Evolutionary conservation across 1,140 invertebrate species (phyloP), one percentile per base, ranked within the genome.

Genomic region (Araneus ventricosus): DNA sequence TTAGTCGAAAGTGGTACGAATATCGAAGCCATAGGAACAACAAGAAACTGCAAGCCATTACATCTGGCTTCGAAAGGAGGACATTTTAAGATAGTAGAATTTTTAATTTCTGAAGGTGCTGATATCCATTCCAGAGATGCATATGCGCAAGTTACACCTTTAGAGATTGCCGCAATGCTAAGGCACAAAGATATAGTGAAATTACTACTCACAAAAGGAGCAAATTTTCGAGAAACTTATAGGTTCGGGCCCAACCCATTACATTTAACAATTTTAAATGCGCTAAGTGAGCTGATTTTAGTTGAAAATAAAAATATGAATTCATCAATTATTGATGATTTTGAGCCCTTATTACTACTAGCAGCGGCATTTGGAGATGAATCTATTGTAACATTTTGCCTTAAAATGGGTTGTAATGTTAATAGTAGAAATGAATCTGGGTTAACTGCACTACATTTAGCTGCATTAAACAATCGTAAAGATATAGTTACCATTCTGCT

Each of bases 151-250:
- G 27, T 75, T 61, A 59, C 85, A 63, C 6, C 85, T 7, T 61
- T 87, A 34, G 1, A 63, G 22, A 45, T 20, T 95, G 97, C 97
- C 22, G 97, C 57, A 1, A 4, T 4, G n/a, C 5, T 20, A 79
- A 95, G 95, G 4, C 95, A 95, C 87, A 95, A 95, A 22, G 95
- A 95, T 93, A 95, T 96, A 4, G 95, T 96, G n/a, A 95, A 95
- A 84, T 85, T 96, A 22, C 95, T 96, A 85, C 94, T 96, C 10
- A 95, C 95, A 88, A 94, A 95, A 57, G 93, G 95, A 87, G 95
- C 95, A 39, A 95, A 95, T 88, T 57, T 86, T 7, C 7, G 6
- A 57, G 6, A n/a, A n/a, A n/a, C n/a, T n/a, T n/a, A 52, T 22
- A 20, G 17, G 27, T 30, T 27, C 17, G 17, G 27, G 6, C 4